These are phyloP conservation scores for Eunapius fragilis DNA, from an alignment of 37 sponge, comb jelly and placozoan species.

Conservation along the genomic window DNA sequence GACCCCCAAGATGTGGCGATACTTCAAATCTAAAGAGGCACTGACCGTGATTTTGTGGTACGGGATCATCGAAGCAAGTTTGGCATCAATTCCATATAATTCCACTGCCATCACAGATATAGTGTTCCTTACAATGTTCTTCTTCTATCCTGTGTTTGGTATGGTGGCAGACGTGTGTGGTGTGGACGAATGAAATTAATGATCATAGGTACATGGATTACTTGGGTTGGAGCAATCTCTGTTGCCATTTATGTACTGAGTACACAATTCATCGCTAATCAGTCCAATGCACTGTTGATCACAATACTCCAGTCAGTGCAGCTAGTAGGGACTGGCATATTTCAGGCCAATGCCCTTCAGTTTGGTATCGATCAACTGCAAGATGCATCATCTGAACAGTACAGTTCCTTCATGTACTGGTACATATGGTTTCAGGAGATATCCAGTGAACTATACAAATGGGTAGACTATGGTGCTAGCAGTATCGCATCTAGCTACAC, in stretches of 20 bases:
- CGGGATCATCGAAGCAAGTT: not conserved
- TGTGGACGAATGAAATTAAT: not conserved
- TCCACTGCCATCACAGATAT: not conserved
- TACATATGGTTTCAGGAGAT: not conserved
- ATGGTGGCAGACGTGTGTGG: not conserved
- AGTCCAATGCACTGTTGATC: not conserved
- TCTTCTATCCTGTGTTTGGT: not conserved
- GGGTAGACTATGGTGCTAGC: not conserved
- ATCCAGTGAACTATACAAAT: not conserved
- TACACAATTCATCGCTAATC: not conserved
- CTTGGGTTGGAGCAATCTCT: not conserved
- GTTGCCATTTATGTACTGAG: not conserved
- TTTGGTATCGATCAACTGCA: not conserved
- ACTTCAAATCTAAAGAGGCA: not conserved
- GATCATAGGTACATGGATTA: not conserved
- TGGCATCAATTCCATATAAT: not conserved
- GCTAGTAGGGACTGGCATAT: not conserved
- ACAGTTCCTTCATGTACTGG: not conserved
- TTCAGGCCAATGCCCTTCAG: not conserved
- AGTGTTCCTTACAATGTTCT: not conserved
- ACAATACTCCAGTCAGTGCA: not conserved
- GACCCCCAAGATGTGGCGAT: not conserved
- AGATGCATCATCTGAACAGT: not conserved
- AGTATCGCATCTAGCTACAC: not conserved
- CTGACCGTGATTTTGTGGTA: not conserved